A percentile compares a stretch with the other conserved stretches of the same genome.
Conservation (phyloP, 2,888 invertebrate genomes). For the Pocota personata region DNA sequence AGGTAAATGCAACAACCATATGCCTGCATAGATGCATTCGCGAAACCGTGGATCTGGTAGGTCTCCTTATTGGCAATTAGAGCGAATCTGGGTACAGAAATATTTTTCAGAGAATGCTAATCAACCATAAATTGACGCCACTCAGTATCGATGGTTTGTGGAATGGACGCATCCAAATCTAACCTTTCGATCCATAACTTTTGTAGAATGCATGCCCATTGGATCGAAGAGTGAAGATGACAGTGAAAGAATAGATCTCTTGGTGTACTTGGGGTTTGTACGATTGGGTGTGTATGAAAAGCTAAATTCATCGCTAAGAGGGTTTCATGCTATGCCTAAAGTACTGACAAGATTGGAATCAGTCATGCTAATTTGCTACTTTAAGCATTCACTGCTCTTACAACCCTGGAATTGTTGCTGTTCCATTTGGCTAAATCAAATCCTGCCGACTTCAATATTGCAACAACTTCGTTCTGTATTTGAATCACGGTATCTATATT, state of each 20-base stretch:
- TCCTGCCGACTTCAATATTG: too few relatives aligned
- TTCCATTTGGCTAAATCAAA: too few relatives aligned
- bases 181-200: too few relatives aligned
- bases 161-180: too few relatives aligned
- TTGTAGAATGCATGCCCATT: too few relatives aligned
- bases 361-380: too few relatives aligned
- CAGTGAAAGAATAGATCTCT: slow-evolving; percentile 9
- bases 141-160: too few relatives aligned
- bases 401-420: too few relatives aligned
- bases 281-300: not conserved
- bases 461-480: too few relatives aligned
- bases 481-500: too few relatives aligned
- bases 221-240: slow-evolving; percentile 41
- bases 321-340: slow-evolving; percentile 25
- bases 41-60: slow-evolving; percentile 19
- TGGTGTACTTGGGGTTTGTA: not conserved
- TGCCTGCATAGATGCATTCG: slow-evolving; percentile 34
- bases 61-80: not conserved
- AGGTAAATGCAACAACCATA: too few relatives aligned
- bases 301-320: not conserved
- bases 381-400: not conserved
- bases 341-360: not conserved
- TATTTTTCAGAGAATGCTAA: not conserved
- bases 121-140: too few relatives aligned
- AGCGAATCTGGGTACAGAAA: slow-evolving; percentile 21